These are phyloP conservation scores for Sterrhoptilus dennistouni DNA, from an alignment of 2,113 vertebrate genomes.

Conservation along the genomic window DNA sequence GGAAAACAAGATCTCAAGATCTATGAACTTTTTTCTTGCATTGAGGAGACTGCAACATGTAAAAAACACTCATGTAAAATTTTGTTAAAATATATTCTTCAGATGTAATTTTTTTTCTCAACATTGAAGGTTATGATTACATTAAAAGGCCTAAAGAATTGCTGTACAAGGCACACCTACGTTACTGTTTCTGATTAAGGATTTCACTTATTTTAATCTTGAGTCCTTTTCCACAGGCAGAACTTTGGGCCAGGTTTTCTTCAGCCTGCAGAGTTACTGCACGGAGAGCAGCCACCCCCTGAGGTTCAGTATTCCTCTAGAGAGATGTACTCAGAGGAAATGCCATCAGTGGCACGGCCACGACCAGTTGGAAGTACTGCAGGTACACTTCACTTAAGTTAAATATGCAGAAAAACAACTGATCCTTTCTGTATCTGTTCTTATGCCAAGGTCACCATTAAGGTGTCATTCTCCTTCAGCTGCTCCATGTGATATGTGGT, in stretches of 20 bases:
- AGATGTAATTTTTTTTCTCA: background rate
- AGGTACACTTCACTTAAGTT: slow-evolving; percentile 74
- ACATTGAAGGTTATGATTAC: background rate
- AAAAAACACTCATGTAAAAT: background rate
- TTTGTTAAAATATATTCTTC: background rate
- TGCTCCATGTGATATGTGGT: background rate
- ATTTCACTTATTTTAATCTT: background rate
- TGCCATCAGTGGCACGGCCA: slow-evolving; percentile 86
- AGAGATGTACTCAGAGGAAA: slow-evolving; percentile 84
- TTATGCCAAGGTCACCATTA: background rate
- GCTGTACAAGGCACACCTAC: background rate
- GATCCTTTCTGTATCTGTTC: background rate
- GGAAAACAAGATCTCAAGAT: background rate
- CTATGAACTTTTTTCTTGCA: background rate
- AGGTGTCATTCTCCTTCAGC: background rate
- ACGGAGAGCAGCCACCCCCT: slow-evolving; percentile 75
- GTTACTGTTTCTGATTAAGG: background rate
- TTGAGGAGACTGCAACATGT: background rate
- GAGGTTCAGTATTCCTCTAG: slow-evolving; percentile 86
- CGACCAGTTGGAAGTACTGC: slow-evolving; percentile 90
- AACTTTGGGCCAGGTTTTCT: slow-evolving; percentile 82
- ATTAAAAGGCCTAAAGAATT: background rate
- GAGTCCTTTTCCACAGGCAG: slow-evolving; percentile 74
- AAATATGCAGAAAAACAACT: background rate
- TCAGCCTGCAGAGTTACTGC: slow-evolving; percentile 79